Percentiles rank a stretch among this genome's conserved stretches.
These are phyloP conservation scores for Xestoiulus laeticollis DNA, from an alignment of 2,888 invertebrate species.

Conservation along the genomic window DNA sequence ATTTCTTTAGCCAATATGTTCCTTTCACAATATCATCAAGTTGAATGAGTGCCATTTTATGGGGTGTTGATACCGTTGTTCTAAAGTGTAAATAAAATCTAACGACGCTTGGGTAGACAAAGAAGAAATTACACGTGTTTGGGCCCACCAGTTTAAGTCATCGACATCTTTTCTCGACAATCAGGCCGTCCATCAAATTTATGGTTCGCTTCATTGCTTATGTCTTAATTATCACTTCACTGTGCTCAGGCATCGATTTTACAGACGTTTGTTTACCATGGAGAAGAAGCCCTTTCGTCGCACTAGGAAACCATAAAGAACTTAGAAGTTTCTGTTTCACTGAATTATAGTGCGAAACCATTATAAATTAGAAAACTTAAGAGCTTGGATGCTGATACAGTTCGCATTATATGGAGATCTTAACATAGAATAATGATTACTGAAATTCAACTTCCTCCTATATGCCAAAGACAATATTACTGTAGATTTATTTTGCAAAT, in stretches of 20 bases:
- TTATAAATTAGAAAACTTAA: not conserved
- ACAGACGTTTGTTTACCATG: not conserved
- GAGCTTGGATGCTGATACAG: not conserved
- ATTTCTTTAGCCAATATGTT: conserved; percentile 10
- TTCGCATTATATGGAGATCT: not conserved
- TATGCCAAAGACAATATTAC: too few species aligned
- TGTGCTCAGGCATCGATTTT: conserved; percentile 45
- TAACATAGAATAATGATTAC: not conserved
- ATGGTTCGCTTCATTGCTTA: conserved; percentile 47
- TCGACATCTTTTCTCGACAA: conserved; percentile 48
- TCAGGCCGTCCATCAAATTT: conserved; percentile 50
- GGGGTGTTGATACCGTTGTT: not conserved
- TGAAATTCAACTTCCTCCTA: not conserved
- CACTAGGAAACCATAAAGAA: not conserved
- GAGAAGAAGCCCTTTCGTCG: not conserved
- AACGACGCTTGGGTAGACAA: conserved; percentile 1
- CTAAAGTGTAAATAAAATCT: not conserved
- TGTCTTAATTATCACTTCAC: conserved; percentile 52
- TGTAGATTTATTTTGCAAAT: not conserved
- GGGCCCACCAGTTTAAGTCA: conserved; percentile 41
- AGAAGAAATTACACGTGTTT: conserved; percentile 33
- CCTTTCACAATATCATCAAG: not conserved
- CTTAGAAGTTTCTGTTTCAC: not conserved
- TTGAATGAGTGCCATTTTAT: not conserved
- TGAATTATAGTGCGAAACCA: not conserved